A percentile compares a stretch with the other conserved stretches of the same genome.
Conservation (phyloP, 2,888 invertebrate genomes). For the Torymus tubicola region DNA sequence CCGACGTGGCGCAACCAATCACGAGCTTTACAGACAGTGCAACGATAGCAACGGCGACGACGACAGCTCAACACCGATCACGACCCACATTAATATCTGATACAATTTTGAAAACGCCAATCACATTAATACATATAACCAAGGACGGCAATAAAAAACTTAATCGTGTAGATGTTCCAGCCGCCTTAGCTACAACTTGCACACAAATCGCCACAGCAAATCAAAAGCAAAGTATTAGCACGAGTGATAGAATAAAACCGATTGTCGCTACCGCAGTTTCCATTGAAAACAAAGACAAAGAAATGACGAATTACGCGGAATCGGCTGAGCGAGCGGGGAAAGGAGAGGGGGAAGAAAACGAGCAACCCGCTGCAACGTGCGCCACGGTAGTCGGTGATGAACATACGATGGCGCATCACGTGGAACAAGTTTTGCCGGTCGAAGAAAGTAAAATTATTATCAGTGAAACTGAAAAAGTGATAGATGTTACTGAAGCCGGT, state of each 20-base stretch:
- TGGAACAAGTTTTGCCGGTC: too few relatives aligned
- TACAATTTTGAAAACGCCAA: constrained; percentile 51
- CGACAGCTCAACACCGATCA: neutral
- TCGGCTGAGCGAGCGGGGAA: neutral
- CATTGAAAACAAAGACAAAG: neutral
- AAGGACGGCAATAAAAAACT: constrained; percentile 47
- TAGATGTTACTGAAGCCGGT: too few relatives aligned
- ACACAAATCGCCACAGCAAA: neutral
- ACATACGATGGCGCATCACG: too few relatives aligned
- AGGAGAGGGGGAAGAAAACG: neutral
- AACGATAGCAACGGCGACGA: neutral
- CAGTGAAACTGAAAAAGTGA: too few relatives aligned
- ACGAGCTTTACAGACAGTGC: neutral
- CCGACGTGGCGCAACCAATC: constrained; percentile 20
- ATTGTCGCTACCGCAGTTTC: neutral
- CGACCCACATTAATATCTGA: constrained; percentile 53
- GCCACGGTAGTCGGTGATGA: neutral
- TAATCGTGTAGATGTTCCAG: constrained; percentile 41
- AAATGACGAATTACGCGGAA: neutral
- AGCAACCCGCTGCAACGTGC: neutral
- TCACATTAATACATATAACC: constrained; percentile 46
- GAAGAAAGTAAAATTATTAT: too few relatives aligned
- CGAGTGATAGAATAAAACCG: neutral
- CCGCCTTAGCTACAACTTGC: neutral
- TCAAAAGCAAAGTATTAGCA: neutral